Percentiles rank a stretch among this genome's conserved stretches.
Evolutionary conservation across 2,888 invertebrate species (phyloP).

Genomic region (Acanthoscelides obtectus): DNA sequence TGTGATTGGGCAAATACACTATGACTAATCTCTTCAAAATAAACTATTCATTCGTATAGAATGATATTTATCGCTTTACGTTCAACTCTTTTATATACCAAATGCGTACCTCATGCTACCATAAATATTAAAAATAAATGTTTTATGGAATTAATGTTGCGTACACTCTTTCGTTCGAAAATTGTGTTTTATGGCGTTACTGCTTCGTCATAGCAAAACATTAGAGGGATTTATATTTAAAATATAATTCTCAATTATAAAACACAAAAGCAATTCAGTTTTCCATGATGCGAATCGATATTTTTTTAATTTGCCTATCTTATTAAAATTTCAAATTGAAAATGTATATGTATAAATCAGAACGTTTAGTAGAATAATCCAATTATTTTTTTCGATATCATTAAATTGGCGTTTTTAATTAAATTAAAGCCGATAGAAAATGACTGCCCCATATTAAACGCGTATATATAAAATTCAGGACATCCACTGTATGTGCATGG

Average conservation of each 20-base stretch:
- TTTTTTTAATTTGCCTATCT: neutral
- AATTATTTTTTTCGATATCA: conserved; percentile 1
- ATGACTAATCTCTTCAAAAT: no score
- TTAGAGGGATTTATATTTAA: neutral
- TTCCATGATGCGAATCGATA: neutral
- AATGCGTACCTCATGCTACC: no score
- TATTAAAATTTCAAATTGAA: neutral
- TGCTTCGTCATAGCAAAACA: neutral
- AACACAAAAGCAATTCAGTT: neutral
- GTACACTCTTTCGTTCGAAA: neutral
- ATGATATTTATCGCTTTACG: no score
- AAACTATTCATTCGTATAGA: no score
- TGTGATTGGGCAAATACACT: no score
- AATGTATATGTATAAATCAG: neutral
- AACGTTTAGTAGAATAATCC: conserved; percentile 1
- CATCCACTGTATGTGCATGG: neutral
- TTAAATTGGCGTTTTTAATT: conserved; percentile 2
- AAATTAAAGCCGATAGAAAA: conserved; percentile 4
- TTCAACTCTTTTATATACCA: no score
- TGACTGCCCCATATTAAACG: neutral
- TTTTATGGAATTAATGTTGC: neutral
- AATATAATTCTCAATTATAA: neutral
- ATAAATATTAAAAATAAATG: neutral
- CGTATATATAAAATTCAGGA: neutral
- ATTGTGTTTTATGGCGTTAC: neutral